Evolutionary conservation across 2,888 invertebrate genomes (phyloP).

Genomic region (Sycophila texana): DNA sequence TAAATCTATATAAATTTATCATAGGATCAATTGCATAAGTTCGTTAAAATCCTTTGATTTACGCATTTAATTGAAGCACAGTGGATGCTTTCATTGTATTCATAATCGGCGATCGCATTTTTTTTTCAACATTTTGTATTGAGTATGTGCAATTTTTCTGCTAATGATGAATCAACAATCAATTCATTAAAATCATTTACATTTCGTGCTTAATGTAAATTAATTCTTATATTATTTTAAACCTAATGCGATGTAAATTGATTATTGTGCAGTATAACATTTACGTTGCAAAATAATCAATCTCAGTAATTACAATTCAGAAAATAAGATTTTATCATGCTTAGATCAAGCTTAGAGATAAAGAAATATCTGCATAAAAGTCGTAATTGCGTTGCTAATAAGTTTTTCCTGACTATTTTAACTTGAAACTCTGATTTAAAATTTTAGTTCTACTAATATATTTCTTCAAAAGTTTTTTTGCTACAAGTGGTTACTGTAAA

Average conservation of each 20-base stretch:
- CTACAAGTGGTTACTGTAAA: not conserved
- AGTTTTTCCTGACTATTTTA: not conserved
- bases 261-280: not conserved
- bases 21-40: slow-evolving; percentile 12
- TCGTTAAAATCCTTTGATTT: slow-evolving; percentile 8
- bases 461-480: not conserved
- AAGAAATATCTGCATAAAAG: not conserved
- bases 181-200: slow-evolving; percentile 8
- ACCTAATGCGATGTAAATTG: not conserved
- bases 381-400: not conserved
- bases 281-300: not conserved
- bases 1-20: slow-evolving; percentile 36
- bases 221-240: not conserved
- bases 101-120: not conserved
- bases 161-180: not conserved
- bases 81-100: not conserved
- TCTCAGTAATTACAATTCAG: not conserved
- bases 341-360: not conserved
- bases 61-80: slow-evolving; percentile 2
- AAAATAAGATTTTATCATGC: not conserved
- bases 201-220: not conserved
- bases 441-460: not conserved
- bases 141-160: not conserved
- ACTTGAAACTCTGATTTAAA: not conserved
- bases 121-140: not conserved